Base-by-base conservation (phyloP, 2,888 invertebrate genomes). In the Celastrina argiolus region DNA sequence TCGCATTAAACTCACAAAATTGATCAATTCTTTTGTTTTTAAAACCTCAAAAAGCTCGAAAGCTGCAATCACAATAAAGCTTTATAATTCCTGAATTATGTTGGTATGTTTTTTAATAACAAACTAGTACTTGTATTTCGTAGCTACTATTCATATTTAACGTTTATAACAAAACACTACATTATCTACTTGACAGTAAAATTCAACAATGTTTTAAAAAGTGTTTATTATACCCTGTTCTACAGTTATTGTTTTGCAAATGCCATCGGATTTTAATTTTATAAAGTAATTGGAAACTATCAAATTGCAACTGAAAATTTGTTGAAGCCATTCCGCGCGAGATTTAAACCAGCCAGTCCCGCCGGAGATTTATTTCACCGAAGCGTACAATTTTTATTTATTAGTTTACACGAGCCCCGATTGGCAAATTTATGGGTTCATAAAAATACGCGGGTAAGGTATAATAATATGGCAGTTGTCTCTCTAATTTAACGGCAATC, bases 1-100 rank as follows among this genome's bases (percentile, higher is more conserved):
- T 80, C 75, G 78, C 76, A 79, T 77, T 79, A 78, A 78, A 74
- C 70, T 76, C 71, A 65, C 66, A 66, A 66, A 61, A 26, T 28
- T 18, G 36, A 59, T 34, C 59, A 18, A 34, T 59, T 61, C 18
- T 61, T 61, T 14, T 36, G 18, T 36, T 31, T 39, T 14, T 39
- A 61, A 28, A 22, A 61, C 36, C 34, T 61, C 36, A 18, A 51
- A 36, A 36, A 10, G 10, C 22, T 16, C 45, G 18, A 18, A 10
- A 45, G 45, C 45, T 45, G 45, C 45, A 18, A 45, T 45, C 45
- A 22, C 22, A 22, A 22, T 22, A 12, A 22, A 51, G 22, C 51
- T 51, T 51, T 51, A 14, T 51, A 26, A 16, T 22, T 22, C 22
- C 22, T 22, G 5, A 22, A 51, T 26, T 22, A 14, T 51, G 22